Percentiles rank a stretch among this genome's conserved stretches.
phyloP scores from a whole-genome alignment of 2,797 vertebrate genomes.

The Tokudaia muenninki region DNA sequence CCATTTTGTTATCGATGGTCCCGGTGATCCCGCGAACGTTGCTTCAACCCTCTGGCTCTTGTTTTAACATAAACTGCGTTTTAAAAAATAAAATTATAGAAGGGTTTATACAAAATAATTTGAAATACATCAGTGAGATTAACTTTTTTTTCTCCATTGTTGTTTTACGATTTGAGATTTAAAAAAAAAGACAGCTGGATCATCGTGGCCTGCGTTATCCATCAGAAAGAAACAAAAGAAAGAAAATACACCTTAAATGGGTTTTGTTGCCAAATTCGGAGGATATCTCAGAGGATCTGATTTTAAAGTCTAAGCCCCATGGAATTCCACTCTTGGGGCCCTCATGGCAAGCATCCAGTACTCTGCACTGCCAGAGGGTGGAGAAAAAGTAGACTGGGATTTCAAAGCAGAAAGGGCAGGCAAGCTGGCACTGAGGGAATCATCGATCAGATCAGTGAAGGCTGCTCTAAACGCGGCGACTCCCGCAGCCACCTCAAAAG shows the following conservation, averaged over 20 bases:
- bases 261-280: constrained; percentile 1
- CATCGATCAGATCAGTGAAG: not conserved
- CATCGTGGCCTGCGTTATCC: not conserved
- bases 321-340: not conserved
- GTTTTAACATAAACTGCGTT: constrained; percentile 14
- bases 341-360: not conserved
- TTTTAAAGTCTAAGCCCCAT: not conserved
- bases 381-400: constrained; percentile 12
- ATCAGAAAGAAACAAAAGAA: not conserved
- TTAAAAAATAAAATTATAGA: not conserved
- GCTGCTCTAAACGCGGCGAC: not conserved
- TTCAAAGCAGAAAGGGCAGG: constrained; percentile 55
- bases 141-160: constrained; percentile 34
- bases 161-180: not conserved
- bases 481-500: not conserved
- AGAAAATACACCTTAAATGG: not conserved
- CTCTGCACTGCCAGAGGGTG: not conserved
- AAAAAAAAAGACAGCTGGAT: not conserved
- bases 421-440: not conserved
- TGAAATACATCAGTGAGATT: not conserved
- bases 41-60: not conserved
- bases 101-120: constrained; percentile 35
- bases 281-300: not conserved
- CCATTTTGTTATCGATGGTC: not conserved
- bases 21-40: not conserved